A percentile compares a stretch with the other conserved stretches of the same genome.
Conservation (phyloP, 1,140 invertebrate genomes). For the Tetranychus urticae region DNA sequence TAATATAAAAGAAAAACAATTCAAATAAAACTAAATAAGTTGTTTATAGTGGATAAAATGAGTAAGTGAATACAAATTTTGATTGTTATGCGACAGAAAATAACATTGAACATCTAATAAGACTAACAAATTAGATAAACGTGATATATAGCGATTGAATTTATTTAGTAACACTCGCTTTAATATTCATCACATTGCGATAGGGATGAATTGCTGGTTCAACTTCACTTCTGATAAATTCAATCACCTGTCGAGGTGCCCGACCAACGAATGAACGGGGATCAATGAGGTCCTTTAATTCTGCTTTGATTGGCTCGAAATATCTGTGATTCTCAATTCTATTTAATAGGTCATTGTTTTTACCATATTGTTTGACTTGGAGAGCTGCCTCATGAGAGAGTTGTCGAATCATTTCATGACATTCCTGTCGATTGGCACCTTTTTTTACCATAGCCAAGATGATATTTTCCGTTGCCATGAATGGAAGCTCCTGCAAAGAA, state of each 20-base stretch:
- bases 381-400: conserved; percentile 68
- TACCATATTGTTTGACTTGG: conserved; percentile 65
- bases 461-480: conserved; percentile 90
- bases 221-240: conserved; percentile 55
- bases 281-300: conserved; percentile 50
- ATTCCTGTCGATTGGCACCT: conserved; percentile 76
- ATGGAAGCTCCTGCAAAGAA: conserved; percentile 57
- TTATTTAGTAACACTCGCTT: conserved; percentile 13
- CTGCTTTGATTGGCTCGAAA: conserved; percentile 52
- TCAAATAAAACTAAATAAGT: too few species aligned
- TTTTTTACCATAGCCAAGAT: conserved; percentile 93
- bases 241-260: conserved; percentile 56
- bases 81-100: too few species aligned
- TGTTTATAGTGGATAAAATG: too few species aligned
- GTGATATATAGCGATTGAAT: too few species aligned
- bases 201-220: conserved; percentile 45
- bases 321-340: conserved; percentile 51
- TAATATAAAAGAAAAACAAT: too few species aligned
- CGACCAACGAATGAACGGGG: conserved; percentile 65
- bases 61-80: too few species aligned
- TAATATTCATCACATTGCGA: conserved; percentile 23
- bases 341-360: conserved; percentile 70
- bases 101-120: too few species aligned
- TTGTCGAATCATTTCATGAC: conserved; percentile 82
- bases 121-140: too few species aligned